These are phyloP conservation scores for Lontra canadensis DNA, from an alignment of 2,113 vertebrate species.

Conservation along the genomic window DNA sequence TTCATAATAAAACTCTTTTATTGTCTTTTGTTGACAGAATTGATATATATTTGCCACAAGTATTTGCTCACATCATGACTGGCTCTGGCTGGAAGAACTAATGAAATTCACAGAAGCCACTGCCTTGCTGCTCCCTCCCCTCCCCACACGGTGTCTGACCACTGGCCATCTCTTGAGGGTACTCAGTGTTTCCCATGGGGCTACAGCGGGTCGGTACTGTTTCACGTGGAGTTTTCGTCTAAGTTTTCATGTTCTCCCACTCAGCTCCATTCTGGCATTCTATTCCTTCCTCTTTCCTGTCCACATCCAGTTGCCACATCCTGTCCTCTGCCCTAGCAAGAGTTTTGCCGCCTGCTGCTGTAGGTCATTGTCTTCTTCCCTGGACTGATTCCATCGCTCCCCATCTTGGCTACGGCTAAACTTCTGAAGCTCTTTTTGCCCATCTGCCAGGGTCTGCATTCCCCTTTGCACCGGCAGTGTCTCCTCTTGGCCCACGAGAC, in stretches of 20 bases:
- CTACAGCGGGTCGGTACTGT: neutral
- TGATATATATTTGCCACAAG: no score
- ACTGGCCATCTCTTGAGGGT: neutral
- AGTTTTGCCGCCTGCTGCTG: neutral
- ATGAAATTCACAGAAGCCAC: neutral
- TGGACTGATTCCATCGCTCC: neutral
- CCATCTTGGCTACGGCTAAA: neutral
- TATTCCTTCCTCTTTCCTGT: no score
- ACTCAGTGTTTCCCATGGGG: neutral
- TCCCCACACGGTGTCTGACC: accelerated
- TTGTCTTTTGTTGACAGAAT: neutral
- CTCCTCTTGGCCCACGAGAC: neutral
- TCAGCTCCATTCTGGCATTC: neutral
- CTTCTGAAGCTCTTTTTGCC: neutral
- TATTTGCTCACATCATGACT: neutral
- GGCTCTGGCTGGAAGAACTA: neutral
- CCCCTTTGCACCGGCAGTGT: neutral
- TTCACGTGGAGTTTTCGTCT: neutral
- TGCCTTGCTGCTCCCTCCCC: no score
- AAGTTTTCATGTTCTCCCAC: neutral
- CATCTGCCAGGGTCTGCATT: neutral
- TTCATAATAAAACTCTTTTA: neutral
- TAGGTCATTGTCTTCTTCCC: neutral
- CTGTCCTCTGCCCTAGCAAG: neutral
- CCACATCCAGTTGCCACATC: neutral